Evolutionary conservation across 2,888 invertebrate genomes (phyloP), one percentile per base, ranked within the genome.

Genomic region (Drosophila quinaria): DNA sequence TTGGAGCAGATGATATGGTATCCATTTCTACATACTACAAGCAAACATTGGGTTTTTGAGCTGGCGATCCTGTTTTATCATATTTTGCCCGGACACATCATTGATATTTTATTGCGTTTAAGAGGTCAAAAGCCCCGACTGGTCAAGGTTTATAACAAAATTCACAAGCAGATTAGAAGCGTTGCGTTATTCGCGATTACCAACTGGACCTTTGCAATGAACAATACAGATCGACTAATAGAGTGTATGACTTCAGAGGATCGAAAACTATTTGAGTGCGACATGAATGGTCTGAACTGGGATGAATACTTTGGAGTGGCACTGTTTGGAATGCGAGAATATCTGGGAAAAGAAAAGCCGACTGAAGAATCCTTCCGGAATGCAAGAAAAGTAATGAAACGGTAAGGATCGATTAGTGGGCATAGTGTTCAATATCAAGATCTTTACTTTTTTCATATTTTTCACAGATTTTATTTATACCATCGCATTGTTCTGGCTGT

Each of bases 161-260:
- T 98, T 51, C 96, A 97, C 91, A 96, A 95, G 91, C 96, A 97
- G 76, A 94, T 95, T 98, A 25, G n/a, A n/a, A n/a, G n/a, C n/a
- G n/a, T n/a, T n/a, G 93, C 95, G 0, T 97, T 96, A 91, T 98
- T 98, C 93, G 94, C 95, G 55, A 94, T 94, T 13, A 93, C 94
- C 19, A 94, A 96, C 66, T 97, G 97, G 94, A 91, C 91, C 0
- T 97, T 97, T 91, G 93, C 94, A 46, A 95, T 95, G 79, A 92
- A 93, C 49, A 95, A 96, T 87, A 94, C 85, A 4, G 70, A 81
- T 56, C 72, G 79, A 1, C 88, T 94, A 29, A 93, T 93, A 93
- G 11, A 77, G 87, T 1, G 89, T 90, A 84, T 94, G 49, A 90
- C 91, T 10, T 62, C 84, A 1, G 81, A 87, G 25, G 94, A 93